Percentiles rank a stretch among this genome's conserved stretches.
These are phyloP conservation scores for Nestor notabilis DNA, from an alignment of 2,113 vertebrate species.

Conservation along the genomic window DNA sequence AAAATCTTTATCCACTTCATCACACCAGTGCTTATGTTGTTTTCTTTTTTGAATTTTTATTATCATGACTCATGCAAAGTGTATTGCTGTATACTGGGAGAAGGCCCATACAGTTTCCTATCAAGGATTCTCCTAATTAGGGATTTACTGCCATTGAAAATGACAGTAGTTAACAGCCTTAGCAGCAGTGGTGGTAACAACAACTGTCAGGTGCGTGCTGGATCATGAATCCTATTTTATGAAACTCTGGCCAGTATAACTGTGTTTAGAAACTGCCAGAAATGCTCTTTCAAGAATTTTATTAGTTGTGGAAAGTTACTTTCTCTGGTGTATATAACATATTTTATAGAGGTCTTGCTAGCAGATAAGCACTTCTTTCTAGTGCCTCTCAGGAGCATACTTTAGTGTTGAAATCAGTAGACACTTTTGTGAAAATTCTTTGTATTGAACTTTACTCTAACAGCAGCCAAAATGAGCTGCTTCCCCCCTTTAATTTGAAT, in stretches of 20 bases:
- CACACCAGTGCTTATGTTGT: background rate
- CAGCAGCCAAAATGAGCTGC: background rate
- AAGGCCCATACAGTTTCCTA: background rate
- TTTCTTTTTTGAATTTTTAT: background rate
- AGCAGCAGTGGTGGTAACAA: background rate
- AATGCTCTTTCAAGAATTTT: background rate
- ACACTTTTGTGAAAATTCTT: background rate
- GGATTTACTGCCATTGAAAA: background rate
- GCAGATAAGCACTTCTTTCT: background rate
- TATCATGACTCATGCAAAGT: background rate
- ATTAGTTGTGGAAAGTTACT: background rate
- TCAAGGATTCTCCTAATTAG: background rate
- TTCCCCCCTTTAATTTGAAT: background rate
- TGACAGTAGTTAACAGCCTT: background rate
- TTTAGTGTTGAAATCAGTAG: background rate
- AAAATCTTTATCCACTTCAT: background rate
- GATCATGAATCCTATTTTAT: background rate
- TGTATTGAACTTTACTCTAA: background rate
- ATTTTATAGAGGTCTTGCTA: background rate
- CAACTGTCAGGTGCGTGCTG: conserved; percentile 15
- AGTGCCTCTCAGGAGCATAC: background rate
- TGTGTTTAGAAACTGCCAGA: background rate
- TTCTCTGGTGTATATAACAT: background rate
- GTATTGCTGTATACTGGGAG: background rate
- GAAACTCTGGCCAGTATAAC: background rate